Evolutionary conservation across 2,113 vertebrate genomes (phyloP), one percentile per base, ranked within the genome.

Genomic region (Hystrix cristata): DNA sequence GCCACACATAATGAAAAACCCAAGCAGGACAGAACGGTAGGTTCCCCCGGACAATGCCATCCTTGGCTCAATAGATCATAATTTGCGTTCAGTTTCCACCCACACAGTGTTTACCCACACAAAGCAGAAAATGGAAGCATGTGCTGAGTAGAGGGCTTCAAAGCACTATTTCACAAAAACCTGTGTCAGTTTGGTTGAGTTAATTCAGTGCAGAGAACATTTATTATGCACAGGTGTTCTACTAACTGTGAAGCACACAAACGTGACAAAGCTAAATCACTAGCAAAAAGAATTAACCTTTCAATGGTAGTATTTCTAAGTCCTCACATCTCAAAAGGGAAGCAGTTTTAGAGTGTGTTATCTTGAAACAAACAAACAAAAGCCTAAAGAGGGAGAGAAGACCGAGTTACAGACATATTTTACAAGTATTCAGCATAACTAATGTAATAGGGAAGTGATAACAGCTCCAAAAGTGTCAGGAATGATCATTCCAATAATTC

Each of bases 201-300:
- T 94, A 90, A 80, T 91, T 92, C 13, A 80, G 21, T 87, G 82
- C 74, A 96, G 29, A 95, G 59, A 46, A 67, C 51, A 74, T 34
- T 94, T 80, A 59, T 90, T 62, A 74, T 25, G 3, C 2, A 38
- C 19, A 65, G n/a, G 19, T n/a, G 82, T 78, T 71, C 79, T 89
- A 34, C 72, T 91, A 81, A 53, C 76, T 81, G 21, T 43, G 31
- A 27, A 29, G 14, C 4, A 46, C 15, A 29, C 34, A 69, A 71
- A 83, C 43, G 25, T 57, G 19, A 34, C 8, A 76, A 87, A 90
- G 69, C 9, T 14, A 19, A 8, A 74, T 43, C 12, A 9, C 38
- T 86, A 34, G 55, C 7, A 67, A 64, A 94, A 90, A 85, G 14
- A 91, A 3, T 3, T 13, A 51, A 53, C n/a, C 46, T 95, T 88